Conservation (phyloP, 1,140 invertebrate genomes). For the Lucilia cuprina region DNA sequence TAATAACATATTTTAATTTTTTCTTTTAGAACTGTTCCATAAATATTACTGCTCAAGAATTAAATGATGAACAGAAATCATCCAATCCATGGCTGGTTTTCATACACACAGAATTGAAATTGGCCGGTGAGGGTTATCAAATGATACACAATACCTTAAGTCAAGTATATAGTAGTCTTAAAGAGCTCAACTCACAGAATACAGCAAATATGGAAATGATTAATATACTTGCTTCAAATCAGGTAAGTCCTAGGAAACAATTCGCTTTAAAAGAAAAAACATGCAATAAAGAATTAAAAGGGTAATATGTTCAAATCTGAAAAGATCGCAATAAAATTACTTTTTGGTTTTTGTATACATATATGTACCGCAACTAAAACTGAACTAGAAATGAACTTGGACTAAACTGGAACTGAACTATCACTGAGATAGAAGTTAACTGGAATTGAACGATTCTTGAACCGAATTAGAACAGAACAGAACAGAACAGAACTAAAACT, state of each 20-base stretch:
- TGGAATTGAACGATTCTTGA: no score
- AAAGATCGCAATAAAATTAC: no score
- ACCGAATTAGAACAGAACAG: no score
- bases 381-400: no score
- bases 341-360: no score
- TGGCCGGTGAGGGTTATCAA: conserved; percentile 46
- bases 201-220: conserved; percentile 39
- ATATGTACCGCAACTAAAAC: no score
- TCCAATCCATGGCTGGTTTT: conserved; percentile 67
- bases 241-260: conserved; percentile 65
- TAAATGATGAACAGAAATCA: conserved; percentile 14
- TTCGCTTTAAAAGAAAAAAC: no score
- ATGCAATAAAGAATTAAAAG: no score
- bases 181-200: conserved; percentile 41
- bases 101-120: conserved; percentile 49
- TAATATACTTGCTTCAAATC: conserved; percentile 50
- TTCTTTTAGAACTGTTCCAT: conserved; percentile 45
- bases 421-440: no score
- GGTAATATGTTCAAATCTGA: no score
- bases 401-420: no score
- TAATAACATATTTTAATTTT: background rate
- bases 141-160: conserved; percentile 52
- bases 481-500: no score
- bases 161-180: conserved; percentile 49
- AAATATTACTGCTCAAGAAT: conserved; percentile 43